Conservation (phyloP, 2,797 vertebrate genomes). For the Basileuterus tristriatus region DNA sequence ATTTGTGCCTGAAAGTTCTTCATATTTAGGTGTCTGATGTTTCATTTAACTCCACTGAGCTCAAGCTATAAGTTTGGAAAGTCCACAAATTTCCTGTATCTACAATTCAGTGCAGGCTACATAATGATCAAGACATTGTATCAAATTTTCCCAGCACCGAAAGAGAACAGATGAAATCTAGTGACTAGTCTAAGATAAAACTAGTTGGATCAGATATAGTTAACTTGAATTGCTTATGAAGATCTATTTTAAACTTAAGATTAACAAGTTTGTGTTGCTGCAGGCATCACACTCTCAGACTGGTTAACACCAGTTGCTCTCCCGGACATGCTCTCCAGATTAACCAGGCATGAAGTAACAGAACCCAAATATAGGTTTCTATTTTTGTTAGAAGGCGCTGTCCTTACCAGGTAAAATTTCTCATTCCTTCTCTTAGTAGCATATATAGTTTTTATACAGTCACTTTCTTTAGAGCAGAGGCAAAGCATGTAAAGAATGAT, state of each 20-base stretch:
- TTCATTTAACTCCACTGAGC: background rate
- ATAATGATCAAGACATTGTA: background rate
- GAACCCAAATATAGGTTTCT: conserved; percentile 62
- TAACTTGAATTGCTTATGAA: conserved; percentile 48
- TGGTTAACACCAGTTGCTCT: conserved; percentile 69
- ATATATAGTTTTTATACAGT: background rate
- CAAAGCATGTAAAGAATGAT: background rate
- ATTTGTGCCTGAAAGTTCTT: background rate
- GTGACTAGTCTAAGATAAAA: background rate
- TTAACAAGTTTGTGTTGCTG: conserved; percentile 59
- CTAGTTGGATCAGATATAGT: conserved; percentile 20
- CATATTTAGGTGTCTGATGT: background rate
- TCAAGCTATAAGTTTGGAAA: background rate
- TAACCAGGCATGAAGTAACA: conserved; percentile 58
- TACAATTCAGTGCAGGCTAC: background rate
- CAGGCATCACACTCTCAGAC: conserved; percentile 41
- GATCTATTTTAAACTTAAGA: conserved; percentile 69
- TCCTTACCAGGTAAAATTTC: conserved; percentile 47
- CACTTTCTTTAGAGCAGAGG: background rate
- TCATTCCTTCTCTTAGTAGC: background rate
- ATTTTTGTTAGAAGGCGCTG: conserved; percentile 49
- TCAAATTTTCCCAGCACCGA: background rate
- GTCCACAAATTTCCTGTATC: background rate
- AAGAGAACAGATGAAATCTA: background rate
- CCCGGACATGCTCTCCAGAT: conserved; percentile 53